Evolutionary conservation across 2,888 invertebrate genomes (phyloP).

Genomic region (Osmoderma eremita): DNA sequence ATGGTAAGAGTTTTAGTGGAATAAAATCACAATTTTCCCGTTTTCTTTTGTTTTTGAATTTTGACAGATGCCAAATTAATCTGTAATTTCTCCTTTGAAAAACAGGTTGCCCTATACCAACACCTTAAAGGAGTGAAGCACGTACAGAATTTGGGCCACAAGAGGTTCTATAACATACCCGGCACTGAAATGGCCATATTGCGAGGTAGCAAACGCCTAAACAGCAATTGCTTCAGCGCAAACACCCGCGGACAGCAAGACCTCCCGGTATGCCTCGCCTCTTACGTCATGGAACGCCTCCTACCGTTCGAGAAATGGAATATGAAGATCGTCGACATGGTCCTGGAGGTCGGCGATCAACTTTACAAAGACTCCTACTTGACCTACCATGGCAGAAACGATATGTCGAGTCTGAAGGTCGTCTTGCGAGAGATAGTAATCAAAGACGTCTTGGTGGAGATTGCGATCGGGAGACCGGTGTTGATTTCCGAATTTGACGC

Average conservation of each 20-base stretch:
- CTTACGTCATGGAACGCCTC: slow-evolving; percentile 68
- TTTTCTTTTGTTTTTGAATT: too few relatives aligned
- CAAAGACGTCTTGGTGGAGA: slow-evolving; percentile 60
- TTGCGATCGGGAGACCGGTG: slow-evolving; percentile 57
- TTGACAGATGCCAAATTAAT: not conserved
- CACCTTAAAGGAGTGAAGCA: slow-evolving; percentile 28
- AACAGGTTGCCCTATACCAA: slow-evolving; percentile 12
- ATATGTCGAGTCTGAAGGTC: slow-evolving; percentile 58
- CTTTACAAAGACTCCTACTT: slow-evolving; percentile 71
- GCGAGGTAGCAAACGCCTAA: slow-evolving; percentile 62
- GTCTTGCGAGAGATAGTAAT: slow-evolving; percentile 68
- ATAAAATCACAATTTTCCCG: too few relatives aligned
- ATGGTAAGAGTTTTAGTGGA: not conserved
- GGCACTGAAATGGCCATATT: slow-evolving; percentile 60
- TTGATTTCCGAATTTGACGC: slow-evolving; percentile 50
- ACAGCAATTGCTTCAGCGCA: slow-evolving; percentile 60
- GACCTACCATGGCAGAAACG: slow-evolving; percentile 65
- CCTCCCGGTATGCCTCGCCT: slow-evolving; percentile 65
- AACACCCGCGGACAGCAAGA: slow-evolving; percentile 65
- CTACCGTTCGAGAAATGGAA: slow-evolving; percentile 69
- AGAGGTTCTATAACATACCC: slow-evolving; percentile 52
- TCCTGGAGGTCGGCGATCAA: slow-evolving; percentile 69
- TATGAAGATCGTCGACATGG: slow-evolving; percentile 66
- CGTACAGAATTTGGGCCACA: slow-evolving; percentile 57
- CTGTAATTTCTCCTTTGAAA: not conserved